Conservation (phyloP, 2,113 vertebrate species). For the Myotis davidii region DNA sequence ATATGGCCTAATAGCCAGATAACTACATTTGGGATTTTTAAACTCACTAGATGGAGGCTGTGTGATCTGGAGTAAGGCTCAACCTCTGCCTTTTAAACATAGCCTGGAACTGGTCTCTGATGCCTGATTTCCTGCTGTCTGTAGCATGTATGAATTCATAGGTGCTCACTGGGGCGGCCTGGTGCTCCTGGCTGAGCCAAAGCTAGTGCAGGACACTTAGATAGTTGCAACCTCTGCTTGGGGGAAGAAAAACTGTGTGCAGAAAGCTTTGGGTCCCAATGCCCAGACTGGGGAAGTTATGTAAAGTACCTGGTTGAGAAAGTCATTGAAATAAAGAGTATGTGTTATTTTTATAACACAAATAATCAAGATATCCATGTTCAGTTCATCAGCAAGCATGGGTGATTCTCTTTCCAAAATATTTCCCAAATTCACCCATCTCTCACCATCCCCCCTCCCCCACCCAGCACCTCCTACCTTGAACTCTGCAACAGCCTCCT, state of each 20-base stretch:
- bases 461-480: rapidly evolving
- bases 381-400: not conserved
- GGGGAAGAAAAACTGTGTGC: not conserved
- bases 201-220: too few relatives aligned
- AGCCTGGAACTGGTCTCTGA: not conserved
- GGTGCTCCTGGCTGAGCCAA: not conserved
- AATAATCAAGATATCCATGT: not conserved
- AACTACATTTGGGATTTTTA: not conserved
- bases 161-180: rapidly evolving
- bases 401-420: not conserved
- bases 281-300: not conserved
- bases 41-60: not conserved
- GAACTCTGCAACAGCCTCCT: too few relatives aligned
- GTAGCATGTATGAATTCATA: rapidly evolving
- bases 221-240: not conserved
- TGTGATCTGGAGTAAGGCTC: not conserved
- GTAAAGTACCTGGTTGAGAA: not conserved
- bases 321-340: not conserved
- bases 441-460: rapidly evolving
- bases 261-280: not conserved
- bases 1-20: not conserved
- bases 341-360: not conserved
- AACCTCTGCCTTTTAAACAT: not conserved
- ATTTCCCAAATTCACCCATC: not conserved
- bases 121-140: not conserved